Percentiles rank a stretch among this genome's conserved stretches.
phyloP scores from a whole-genome alignment of 2,113 vertebrate genomes.

The Smithornis capensis region DNA sequence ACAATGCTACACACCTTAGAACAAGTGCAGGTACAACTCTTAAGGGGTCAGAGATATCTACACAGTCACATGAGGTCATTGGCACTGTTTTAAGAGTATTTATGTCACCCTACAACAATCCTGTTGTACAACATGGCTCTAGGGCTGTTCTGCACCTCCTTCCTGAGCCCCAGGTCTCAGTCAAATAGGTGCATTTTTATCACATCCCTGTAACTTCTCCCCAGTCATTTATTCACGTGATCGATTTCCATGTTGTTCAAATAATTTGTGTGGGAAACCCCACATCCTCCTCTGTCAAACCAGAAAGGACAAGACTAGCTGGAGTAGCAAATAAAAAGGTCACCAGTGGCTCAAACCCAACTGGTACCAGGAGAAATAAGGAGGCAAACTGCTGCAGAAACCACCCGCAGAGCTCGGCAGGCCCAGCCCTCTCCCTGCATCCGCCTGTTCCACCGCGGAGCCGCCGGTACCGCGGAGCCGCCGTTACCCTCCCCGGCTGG shows the following conservation, averaged over 20 bases:
- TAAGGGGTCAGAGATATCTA: neutral
- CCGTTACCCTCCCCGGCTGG: slow-evolving; percentile 64
- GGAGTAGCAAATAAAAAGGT: neutral
- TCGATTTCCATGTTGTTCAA: fast-evolving
- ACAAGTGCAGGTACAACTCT: neutral
- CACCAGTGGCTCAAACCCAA: neutral
- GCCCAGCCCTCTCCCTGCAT: neutral
- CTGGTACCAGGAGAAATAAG: neutral
- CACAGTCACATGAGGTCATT: neutral
- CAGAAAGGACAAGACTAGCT: neutral
- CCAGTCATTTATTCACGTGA: neutral
- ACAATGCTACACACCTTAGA: neutral
- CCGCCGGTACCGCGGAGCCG: neutral
- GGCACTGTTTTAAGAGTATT: neutral
- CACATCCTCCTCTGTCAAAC: neutral
- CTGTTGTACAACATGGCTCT: neutral
- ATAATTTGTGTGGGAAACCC: neutral
- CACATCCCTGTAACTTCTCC: neutral
- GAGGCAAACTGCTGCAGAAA: neutral
- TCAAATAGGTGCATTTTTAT: neutral
- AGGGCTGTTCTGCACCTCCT: neutral
- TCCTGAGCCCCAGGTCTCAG: neutral
- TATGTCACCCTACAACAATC: neutral
- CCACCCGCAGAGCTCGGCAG: fast-evolving
- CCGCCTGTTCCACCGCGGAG: neutral